These are phyloP conservation scores for Holothuria scabra DNA, from an alignment of 53 echinoderm and acorn worm genomes.

Conservation along the genomic window DNA sequence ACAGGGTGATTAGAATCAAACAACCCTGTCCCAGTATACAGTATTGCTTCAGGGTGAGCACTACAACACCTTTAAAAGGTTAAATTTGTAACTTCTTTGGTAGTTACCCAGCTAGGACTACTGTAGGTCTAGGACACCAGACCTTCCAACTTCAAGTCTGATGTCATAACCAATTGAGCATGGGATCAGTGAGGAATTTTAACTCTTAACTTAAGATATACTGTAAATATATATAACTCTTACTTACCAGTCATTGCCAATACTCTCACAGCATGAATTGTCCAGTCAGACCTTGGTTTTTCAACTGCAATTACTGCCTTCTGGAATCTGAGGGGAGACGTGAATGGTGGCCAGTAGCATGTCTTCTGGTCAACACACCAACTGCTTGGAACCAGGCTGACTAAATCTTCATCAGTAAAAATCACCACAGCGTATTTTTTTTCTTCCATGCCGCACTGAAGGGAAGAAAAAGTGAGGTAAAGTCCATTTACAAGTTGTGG, in stretches of 20 bases:
- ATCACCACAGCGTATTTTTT: slow-evolving; percentile 8
- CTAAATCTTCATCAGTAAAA: slow-evolving; percentile 5
- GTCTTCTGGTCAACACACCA: background rate
- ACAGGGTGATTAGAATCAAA: too few species aligned
- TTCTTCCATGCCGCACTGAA: slow-evolving; percentile 2
- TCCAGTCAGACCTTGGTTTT: background rate
- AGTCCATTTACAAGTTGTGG: background rate
- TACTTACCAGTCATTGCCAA: background rate
- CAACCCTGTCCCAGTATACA: too few species aligned
- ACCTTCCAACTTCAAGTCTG: too few species aligned
- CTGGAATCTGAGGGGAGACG: background rate
- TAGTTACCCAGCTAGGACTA: too few species aligned
- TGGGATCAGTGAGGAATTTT: too few species aligned
- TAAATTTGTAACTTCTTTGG: too few species aligned
- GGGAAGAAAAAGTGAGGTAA: background rate
- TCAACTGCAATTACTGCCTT: background rate
- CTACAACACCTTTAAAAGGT: too few species aligned
- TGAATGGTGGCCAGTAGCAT: slow-evolving; percentile 23
- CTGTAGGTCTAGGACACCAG: too few species aligned
- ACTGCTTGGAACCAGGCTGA: slow-evolving; percentile 10
- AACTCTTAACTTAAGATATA: too few species aligned
- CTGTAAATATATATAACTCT: too few species aligned
- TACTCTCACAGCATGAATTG: slow-evolving; percentile 10
- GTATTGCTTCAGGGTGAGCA: too few species aligned
- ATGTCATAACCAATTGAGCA: too few species aligned